Conservation (phyloP, 2,888 invertebrate genomes). For the Muscina levida region DNA sequence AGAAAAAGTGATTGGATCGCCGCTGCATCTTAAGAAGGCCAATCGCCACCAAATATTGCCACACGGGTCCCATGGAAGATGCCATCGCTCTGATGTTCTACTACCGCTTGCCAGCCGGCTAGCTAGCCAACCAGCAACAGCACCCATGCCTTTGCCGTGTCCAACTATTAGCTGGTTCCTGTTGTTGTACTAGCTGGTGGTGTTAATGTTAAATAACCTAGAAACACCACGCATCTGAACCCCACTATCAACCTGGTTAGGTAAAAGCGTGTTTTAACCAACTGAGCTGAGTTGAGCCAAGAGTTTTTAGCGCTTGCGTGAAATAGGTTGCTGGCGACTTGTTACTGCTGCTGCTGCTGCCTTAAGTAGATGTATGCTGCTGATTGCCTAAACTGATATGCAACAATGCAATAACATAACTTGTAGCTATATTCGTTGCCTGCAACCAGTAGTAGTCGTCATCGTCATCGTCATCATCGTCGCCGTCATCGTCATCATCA, state of each 20-base stretch:
- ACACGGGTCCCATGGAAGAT: no score
- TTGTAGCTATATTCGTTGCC: slow-evolving; percentile 41
- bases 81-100: slow-evolving; percentile 31
- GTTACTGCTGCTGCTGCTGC: slow-evolving; percentile 16
- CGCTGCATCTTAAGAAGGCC: slow-evolving; percentile 61
- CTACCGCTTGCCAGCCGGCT: slow-evolving; percentile 2
- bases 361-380: slow-evolving; percentile 62
- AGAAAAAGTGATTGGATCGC: slow-evolving; percentile 61
- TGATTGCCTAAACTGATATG: slow-evolving; percentile 66
- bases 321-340: slow-evolving; percentile 53
- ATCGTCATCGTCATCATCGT: slow-evolving; percentile 2
- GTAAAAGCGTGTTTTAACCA: slow-evolving; percentile 7
- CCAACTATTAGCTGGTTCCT: no score
- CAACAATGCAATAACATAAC: slow-evolving; percentile 64
- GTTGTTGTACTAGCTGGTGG: slow-evolving; percentile 69
- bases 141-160: slow-evolving; percentile 66
- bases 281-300: slow-evolving; percentile 30
- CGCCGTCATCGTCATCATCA: slow-evolving; percentile 17
- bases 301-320: slow-evolving; percentile 58
- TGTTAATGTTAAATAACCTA: slow-evolving; percentile 72
- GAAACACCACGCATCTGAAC: slow-evolving; percentile 64
- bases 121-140: no score
- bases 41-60: slow-evolving; percentile 15
- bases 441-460: slow-evolving; percentile 24
- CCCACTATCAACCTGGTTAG: slow-evolving; percentile 50